A percentile compares a stretch with the other conserved stretches of the same genome.
Evolutionary conservation across 2,888 invertebrate species (phyloP).

Genomic region (Listrodromus nycthemerus): DNA sequence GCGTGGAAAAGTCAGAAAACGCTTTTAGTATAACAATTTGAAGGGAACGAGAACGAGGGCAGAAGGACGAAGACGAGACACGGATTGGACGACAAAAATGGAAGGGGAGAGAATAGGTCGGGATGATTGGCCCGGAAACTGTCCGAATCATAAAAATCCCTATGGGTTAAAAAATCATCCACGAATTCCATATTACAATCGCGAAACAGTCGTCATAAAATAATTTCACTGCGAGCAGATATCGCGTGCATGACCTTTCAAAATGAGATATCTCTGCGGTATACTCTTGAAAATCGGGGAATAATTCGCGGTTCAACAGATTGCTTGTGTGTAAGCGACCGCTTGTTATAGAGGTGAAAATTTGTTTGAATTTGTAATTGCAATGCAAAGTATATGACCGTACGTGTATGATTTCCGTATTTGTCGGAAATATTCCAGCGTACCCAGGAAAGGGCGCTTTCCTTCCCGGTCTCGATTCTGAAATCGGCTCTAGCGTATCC

Average conservation of each 20-base stretch:
- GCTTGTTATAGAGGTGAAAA: slow-evolving; percentile 18
- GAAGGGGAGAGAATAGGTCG: neutral
- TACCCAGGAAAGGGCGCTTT: slow-evolving; percentile 24
- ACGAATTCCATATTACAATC: slow-evolving; percentile 58
- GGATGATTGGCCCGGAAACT: slow-evolving; percentile 56
- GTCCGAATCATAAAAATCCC: slow-evolving; percentile 8
- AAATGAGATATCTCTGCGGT: slow-evolving; percentile 1
- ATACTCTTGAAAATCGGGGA: slow-evolving; percentile 43
- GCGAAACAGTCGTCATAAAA: slow-evolving; percentile 56
- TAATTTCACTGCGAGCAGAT: slow-evolving; percentile 44
- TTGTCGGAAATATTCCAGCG: slow-evolving; percentile 50
- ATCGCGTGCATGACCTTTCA: neutral
- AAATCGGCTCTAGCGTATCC: slow-evolving; percentile 44
- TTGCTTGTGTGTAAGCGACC: slow-evolving; percentile 33
- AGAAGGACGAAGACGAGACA: slow-evolving; percentile 17
- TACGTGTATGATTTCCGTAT: slow-evolving; percentile 53
- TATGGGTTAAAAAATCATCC: slow-evolving; percentile 47
- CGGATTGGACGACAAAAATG: slow-evolving; percentile 3
- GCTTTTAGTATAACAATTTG: slow-evolving; percentile 42
- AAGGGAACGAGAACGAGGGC: slow-evolving; percentile 39
- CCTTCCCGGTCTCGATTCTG: slow-evolving; percentile 51
- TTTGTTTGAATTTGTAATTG: slow-evolving; percentile 67
- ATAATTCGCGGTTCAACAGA: slow-evolving; percentile 59
- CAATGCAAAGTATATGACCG: slow-evolving; percentile 61
- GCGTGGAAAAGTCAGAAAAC: slow-evolving; percentile 22